Evolutionary conservation across 2,797 vertebrate species (phyloP).

Genomic region (Typhlichthys subterraneus): DNA sequence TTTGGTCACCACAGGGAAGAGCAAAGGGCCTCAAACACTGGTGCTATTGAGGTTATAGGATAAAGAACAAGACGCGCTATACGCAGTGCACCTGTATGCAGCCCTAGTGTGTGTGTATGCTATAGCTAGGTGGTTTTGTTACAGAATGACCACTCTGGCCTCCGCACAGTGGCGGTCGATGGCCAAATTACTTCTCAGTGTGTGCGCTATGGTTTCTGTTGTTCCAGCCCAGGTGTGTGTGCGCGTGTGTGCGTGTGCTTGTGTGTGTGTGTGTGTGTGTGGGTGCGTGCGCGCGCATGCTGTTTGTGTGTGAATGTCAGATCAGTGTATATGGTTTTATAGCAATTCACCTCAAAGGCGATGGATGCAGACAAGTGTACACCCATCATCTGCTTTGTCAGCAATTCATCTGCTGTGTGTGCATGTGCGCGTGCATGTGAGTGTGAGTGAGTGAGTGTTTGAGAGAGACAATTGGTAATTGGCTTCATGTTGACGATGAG

Average conservation of each 20-base stretch:
- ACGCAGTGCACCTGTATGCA: too few species aligned
- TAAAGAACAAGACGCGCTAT: too few species aligned
- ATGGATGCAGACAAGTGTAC: not conserved
- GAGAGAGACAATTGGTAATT: not conserved
- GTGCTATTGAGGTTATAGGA: too few species aligned
- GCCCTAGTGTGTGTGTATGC: not conserved
- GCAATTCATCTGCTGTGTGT: not conserved
- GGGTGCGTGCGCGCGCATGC: not conserved
- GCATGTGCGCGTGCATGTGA: not conserved
- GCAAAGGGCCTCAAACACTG: too few species aligned
- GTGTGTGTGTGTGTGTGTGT: not conserved
- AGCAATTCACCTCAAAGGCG: slow-evolving; percentile 5
- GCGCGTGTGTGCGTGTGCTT: slow-evolving; percentile 2
- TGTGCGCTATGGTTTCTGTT: slow-evolving; percentile 29
- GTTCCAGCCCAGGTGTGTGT: not conserved
- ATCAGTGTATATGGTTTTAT: slow-evolving; percentile 7
- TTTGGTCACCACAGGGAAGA: too few species aligned
- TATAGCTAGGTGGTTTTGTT: slow-evolving; percentile 26
- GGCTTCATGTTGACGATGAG: not conserved
- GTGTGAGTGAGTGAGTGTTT: not conserved
- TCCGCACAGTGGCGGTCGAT: slow-evolving; percentile 33
- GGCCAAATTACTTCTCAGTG: slow-evolving; percentile 54
- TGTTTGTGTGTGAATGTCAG: slow-evolving; percentile 8
- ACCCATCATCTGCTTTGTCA: slow-evolving; percentile 20
- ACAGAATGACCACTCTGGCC: slow-evolving; percentile 42